Evolutionary conservation across 2,888 invertebrate genomes (phyloP).

Genomic region (Hirtodrosophila trivittata): DNA sequence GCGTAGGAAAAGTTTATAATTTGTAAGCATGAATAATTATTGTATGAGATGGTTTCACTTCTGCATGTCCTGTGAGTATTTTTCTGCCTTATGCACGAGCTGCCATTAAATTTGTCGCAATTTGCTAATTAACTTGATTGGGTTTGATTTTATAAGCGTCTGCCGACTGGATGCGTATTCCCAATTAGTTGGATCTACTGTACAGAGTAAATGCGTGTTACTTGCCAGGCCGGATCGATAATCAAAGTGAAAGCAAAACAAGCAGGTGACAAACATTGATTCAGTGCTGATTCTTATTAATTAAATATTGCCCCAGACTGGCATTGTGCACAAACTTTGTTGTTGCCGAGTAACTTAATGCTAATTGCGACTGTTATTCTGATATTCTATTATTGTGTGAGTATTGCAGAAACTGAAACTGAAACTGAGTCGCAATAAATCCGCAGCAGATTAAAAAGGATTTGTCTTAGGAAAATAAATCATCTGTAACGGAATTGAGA

Average conservation of each 20-base stretch:
- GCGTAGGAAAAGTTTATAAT: constrained; percentile 64
- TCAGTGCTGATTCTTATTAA: constrained; percentile 5
- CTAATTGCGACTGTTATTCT: constrained; percentile 21
- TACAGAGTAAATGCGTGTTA: constrained; percentile 21
- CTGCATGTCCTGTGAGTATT: constrained; percentile 35
- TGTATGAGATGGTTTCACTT: constrained; percentile 33
- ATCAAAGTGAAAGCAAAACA: not conserved
- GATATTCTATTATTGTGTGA: constrained; percentile 3
- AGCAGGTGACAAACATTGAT: constrained; percentile 23
- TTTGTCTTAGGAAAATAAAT: not conserved
- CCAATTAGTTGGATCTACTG: constrained; percentile 8
- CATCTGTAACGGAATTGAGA: constrained; percentile 1
- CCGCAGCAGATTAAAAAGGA: constrained; percentile 15
- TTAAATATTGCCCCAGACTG: constrained; percentile 8
- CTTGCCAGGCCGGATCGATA: constrained; percentile 13
- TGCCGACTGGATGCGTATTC: constrained; percentile 12
- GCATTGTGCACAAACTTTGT: not conserved
- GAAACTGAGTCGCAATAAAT: constrained; percentile 10
- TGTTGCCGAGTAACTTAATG: not conserved
- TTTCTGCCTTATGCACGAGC: too few species aligned
- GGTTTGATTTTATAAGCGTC: constrained; percentile 59
- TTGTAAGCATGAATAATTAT: constrained; percentile 73
- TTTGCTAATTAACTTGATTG: constrained; percentile 68
- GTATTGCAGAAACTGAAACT: too few species aligned
- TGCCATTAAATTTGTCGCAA: constrained; percentile 42